Evolutionary conservation across 2,888 invertebrate genomes (phyloP).

Genomic region (Phortica magna): DNA sequence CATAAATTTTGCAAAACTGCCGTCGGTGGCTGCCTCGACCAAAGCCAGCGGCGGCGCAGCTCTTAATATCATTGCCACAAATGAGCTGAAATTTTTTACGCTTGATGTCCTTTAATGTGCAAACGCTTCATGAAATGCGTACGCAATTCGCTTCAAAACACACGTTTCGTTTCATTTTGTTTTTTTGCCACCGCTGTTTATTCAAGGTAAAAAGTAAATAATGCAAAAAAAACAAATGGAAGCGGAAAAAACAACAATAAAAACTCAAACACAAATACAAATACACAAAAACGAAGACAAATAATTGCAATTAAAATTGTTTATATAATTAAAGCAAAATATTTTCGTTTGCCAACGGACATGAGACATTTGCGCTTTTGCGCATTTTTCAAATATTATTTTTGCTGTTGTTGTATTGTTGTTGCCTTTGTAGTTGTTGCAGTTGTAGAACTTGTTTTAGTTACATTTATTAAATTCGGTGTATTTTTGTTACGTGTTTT

Average conservation of each 20-base stretch:
- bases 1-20: slow-evolving; percentile 21
- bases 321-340: slow-evolving; percentile 1
- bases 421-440: too few relatives aligned
- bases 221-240: slow-evolving; percentile 39
- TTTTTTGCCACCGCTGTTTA: slow-evolving; percentile 51
- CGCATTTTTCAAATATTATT: background rate
- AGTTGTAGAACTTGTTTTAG: too few relatives aligned
- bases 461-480: too few relatives aligned
- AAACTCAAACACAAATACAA: background rate
- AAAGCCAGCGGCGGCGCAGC: background rate
- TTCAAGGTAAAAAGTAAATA: slow-evolving; percentile 43
- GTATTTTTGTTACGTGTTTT: too few relatives aligned
- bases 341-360: background rate
- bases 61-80: slow-evolving; percentile 10
- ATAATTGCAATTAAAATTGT: slow-evolving; percentile 1
- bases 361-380: background rate
- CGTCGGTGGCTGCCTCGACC: background rate
- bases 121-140: slow-evolving; percentile 45
- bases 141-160: background rate
- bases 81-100: slow-evolving; percentile 34
- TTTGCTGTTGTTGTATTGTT: too few relatives aligned
- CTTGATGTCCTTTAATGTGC: slow-evolving; percentile 38
- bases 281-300: slow-evolving; percentile 8
- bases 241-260: background rate
- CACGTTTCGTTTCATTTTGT: slow-evolving; percentile 15